Evolutionary conservation across 2,888 invertebrate genomes (phyloP).

Genomic region (Nudaria mundana): DNA sequence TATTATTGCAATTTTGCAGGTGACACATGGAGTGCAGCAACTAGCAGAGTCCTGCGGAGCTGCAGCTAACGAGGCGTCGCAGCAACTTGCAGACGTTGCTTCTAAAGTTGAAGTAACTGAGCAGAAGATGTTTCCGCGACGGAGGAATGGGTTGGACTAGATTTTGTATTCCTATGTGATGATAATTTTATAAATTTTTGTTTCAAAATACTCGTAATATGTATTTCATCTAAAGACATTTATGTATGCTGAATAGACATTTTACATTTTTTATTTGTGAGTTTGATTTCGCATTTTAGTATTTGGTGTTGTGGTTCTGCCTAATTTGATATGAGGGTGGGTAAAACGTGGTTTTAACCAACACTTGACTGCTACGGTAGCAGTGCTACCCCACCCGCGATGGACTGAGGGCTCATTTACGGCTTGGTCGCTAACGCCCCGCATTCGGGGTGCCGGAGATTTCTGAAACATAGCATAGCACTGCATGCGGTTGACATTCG

Average conservation of each 20-base stretch:
- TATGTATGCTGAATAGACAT: conserved; percentile 1
- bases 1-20: conserved; percentile 44
- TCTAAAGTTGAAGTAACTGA: conserved; percentile 66
- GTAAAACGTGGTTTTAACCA: too few relatives aligned
- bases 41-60: conserved; percentile 68
- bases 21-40: conserved; percentile 67
- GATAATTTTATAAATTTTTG: not conserved
- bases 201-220: conserved; percentile 11
- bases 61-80: conserved; percentile 63
- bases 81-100: conserved; percentile 61
- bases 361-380: too few relatives aligned
- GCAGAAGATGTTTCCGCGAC: conserved; percentile 59
- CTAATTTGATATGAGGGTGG: too few relatives aligned
- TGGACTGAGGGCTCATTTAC: too few relatives aligned
- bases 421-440: too few relatives aligned
- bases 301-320: too few relatives aligned
- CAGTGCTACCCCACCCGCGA: too few relatives aligned
- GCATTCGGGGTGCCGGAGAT: too few relatives aligned
- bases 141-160: conserved; percentile 72
- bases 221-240: conserved; percentile 3
- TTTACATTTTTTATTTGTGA: not conserved
- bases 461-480: too few relatives aligned
- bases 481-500: too few relatives aligned
- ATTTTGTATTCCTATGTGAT: not conserved
- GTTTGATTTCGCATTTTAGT: not conserved